Percentiles rank a stretch among this genome's conserved stretches.
Evolutionary conservation across 2,113 vertebrate genomes (phyloP).

Genomic region (Amphilophus citrinellus): DNA sequence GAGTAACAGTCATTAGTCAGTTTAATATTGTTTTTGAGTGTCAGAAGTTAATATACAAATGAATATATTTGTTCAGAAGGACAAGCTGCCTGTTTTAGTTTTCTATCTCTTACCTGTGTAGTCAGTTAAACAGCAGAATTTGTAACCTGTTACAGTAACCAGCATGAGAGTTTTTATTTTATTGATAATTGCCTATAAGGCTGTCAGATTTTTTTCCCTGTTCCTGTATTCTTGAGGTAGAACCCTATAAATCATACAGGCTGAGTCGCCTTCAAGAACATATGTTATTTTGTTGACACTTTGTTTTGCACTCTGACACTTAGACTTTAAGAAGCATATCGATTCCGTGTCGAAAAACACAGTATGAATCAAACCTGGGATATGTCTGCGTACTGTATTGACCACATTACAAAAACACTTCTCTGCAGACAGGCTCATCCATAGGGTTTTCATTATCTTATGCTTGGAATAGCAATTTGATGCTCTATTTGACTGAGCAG

Average conservation of each 20-base stretch:
- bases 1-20: slow-evolving; percentile 3
- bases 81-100: neutral
- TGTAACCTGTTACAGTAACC: neutral
- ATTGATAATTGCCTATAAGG: slow-evolving; percentile 3
- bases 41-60: slow-evolving; percentile 18
- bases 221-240: slow-evolving; percentile 24
- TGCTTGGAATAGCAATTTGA: slow-evolving; percentile 51
- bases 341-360: slow-evolving; percentile 65
- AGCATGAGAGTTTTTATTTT: neutral
- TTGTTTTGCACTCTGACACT: slow-evolving; percentile 52
- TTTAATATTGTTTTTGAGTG: slow-evolving; percentile 34
- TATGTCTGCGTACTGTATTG: slow-evolving; percentile 51
- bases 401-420: slow-evolving; percentile 58
- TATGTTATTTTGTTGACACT: slow-evolving; percentile 48
- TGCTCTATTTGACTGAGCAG: slow-evolving; percentile 43
- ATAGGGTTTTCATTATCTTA: slow-evolving; percentile 35
- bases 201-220: neutral
- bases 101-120: neutral
- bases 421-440: slow-evolving; percentile 13
- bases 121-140: neutral
- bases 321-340: slow-evolving; percentile 63
- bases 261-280: slow-evolving; percentile 29
- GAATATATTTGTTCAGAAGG: neutral
- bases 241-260: slow-evolving; percentile 41
- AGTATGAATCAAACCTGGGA: slow-evolving; percentile 44